phyloP scores from a whole-genome alignment of 2,113 vertebrate genomes.

The Corapipo altera region DNA sequence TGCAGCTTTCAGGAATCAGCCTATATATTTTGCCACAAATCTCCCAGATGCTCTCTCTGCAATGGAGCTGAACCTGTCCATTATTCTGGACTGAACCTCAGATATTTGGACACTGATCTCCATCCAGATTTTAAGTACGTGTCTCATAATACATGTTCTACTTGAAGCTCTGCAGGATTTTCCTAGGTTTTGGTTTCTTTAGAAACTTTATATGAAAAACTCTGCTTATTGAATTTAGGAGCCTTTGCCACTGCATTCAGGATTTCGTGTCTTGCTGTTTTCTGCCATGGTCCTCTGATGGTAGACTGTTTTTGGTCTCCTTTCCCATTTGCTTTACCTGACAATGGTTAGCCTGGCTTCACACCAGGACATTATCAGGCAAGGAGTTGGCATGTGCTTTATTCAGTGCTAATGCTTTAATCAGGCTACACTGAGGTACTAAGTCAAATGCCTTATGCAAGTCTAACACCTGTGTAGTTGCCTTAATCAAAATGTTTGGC shows the following conservation, averaged over 20 bases:
- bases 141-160: neutral
- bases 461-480: neutral
- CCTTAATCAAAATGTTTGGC: neutral
- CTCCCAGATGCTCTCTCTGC: neutral
- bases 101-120: neutral
- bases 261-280: neutral
- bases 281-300: neutral
- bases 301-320: neutral
- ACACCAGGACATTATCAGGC: neutral
- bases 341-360: neutral
- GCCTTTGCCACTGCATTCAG: neutral
- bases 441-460: neutral
- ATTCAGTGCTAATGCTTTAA: neutral
- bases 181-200: neutral
- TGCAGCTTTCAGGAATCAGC: neutral
- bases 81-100: neutral
- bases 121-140: neutral
- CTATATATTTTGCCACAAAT: neutral
- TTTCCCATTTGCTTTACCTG: neutral
- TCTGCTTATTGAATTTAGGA: neutral
- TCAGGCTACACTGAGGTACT: neutral
- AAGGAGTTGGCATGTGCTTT: neutral
- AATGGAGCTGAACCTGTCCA: neutral
- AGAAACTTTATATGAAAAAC: neutral
- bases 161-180: neutral